Conservation (phyloP, 2,888 invertebrate genomes). For the Rhamnusium bicolor region DNA sequence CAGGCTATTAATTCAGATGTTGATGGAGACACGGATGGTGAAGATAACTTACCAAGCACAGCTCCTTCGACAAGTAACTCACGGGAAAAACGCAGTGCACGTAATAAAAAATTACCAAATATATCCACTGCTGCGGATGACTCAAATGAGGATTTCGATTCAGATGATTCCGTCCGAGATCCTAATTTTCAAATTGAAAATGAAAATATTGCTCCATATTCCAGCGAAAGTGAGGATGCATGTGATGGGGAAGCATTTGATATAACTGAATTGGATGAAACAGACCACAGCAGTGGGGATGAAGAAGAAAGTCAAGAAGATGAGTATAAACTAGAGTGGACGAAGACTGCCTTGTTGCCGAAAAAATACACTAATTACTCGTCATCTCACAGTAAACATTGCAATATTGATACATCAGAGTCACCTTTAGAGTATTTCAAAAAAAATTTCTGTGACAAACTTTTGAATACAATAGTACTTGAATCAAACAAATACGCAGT, state of each 20-base stretch:
- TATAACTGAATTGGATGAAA: neutral
- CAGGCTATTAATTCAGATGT: no score
- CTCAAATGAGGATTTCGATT: no score
- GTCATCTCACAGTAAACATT: neutral
- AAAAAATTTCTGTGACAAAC: neutral
- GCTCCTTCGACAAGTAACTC: no score
- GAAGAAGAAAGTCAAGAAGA: neutral
- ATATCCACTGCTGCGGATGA: no score
- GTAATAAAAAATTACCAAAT: no score
- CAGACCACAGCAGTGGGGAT: neutral
- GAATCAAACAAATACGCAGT: no score
- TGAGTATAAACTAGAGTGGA: neutral
- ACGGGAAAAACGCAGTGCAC: no score
- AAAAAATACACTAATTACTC: neutral
- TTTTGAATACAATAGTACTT: no score
- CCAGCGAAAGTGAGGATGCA: neutral
- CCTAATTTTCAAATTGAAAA: neutral
- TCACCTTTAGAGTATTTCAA: neutral
- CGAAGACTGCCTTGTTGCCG: neutral
- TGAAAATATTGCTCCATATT: neutral
- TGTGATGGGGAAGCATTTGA: neutral
- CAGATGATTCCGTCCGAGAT: no score
- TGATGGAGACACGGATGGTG: no score
- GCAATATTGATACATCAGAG: neutral
- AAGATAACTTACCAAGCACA: no score